Evolutionary conservation across 2,797 vertebrate genomes (phyloP).

Genomic region (Eutrigla gurnardus): DNA sequence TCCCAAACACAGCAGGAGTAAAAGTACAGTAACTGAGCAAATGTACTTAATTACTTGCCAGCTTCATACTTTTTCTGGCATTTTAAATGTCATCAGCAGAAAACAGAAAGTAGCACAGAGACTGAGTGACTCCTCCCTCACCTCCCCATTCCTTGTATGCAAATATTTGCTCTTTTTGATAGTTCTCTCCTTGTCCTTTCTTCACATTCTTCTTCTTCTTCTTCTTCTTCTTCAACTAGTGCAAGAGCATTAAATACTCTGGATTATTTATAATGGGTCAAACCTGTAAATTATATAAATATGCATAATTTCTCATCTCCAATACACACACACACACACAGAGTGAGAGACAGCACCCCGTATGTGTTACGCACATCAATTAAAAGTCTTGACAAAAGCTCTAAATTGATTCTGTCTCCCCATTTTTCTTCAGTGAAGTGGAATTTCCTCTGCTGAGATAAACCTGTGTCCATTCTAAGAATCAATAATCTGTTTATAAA

Average conservation of each 20-base stretch:
- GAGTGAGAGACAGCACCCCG: background rate
- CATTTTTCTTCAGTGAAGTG: constrained; percentile 16
- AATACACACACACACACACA: constrained; percentile 1
- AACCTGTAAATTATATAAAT: background rate
- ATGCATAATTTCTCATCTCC: background rate
- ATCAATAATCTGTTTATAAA: constrained; percentile 83
- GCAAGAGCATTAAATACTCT: background rate
- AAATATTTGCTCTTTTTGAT: constrained; percentile 20
- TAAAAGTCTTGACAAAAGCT: constrained; percentile 33
- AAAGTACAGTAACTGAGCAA: background rate
- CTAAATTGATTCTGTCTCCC: constrained; percentile 19
- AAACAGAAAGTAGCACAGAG: background rate
- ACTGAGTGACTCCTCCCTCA: constrained; percentile 14
- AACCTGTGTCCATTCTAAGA: constrained; percentile 70
- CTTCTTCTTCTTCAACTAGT: background rate
- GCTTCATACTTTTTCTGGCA: background rate
- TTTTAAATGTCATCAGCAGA: background rate
- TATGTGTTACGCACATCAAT: constrained; percentile 12
- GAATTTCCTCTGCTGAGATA: constrained; percentile 58
- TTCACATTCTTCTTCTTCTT: background rate
- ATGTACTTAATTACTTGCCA: background rate
- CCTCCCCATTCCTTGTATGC: constrained; percentile 17
- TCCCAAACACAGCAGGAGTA: background rate
- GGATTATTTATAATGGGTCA: background rate
- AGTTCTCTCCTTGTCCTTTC: background rate